Evolutionary conservation across 2,797 vertebrate genomes (phyloP), one percentile per base, ranked within the genome.

Genomic region (Fundulus diaphanus): DNA sequence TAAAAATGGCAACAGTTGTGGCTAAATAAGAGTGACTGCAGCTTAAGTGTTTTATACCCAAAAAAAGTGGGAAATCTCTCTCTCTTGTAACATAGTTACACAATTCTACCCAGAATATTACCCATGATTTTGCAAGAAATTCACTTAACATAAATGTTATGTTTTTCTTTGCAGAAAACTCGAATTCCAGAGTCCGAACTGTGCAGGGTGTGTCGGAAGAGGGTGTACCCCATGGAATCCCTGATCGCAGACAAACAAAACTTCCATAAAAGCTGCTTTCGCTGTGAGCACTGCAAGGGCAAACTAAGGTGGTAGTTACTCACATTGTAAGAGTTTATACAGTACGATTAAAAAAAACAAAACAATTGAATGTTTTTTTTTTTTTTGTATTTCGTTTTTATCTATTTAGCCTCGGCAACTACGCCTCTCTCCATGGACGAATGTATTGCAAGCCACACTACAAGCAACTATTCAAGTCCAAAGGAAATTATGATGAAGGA

Each of bases 401-500:
- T 44, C 75, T 89, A 91, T 42, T 51, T 85, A 99, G 98, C 89
- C 96, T 99, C 86, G 98, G 97, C 92, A 99, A 96, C 95, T 99
- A 98, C 1, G 97, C 98, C 84, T 98, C 98, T 96, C 98, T 99
- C 94, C 97, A 98, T 94, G 98, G 98, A 96, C 96, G 96, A 89
- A 96, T 99, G 95, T 99, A 99, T 87, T 99, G 98, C 92, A 99
- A 97, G 92, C 96, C 98, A 80, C 98, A 99, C 91, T 99, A 97
- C 93, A 98, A 96, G 87, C 98, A 99, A 90, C 96, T 99, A 87
- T 99, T 99, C 92, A 99, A 98, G 91, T 96, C 97, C 82, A 99
- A 97, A 96, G 98, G 98, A 93, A 99, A 99, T 95, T 99, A 99
- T 16, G 97, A 99, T 70, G 97, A 99, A 94, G 98, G 98, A 79